Conservation (phyloP, 2,888 invertebrate species). For the Synanthedon vespiformis region DNA sequence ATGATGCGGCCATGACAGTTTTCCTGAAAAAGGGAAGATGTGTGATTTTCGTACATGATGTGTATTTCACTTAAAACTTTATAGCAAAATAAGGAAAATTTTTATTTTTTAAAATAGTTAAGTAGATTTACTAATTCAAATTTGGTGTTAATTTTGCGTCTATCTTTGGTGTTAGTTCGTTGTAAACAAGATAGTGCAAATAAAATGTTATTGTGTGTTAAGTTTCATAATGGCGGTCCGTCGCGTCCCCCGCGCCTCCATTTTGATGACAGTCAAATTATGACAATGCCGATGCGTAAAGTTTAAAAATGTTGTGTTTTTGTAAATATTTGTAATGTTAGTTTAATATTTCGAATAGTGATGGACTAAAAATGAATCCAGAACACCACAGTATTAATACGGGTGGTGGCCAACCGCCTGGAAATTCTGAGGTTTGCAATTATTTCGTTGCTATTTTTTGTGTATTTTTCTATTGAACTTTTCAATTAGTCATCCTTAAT, state of each 20-base stretch:
- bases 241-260: slow-evolving; percentile 76
- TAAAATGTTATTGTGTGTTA: slow-evolving; percentile 65
- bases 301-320: slow-evolving; percentile 56
- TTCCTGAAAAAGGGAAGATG: slow-evolving; percentile 34
- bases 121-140: not conserved
- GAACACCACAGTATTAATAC: slow-evolving; percentile 70
- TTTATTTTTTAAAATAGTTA: not conserved
- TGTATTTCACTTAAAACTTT: not conserved
- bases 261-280: slow-evolving; percentile 74
- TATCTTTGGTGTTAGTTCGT: no score
- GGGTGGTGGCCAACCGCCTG: slow-evolving; percentile 71
- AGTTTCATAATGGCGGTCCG: slow-evolving; percentile 75
- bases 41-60: slow-evolving; percentile 14
- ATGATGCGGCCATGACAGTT: slow-evolving; percentile 40
- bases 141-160: no score
- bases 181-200: slow-evolving; percentile 7
- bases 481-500: slow-evolving; percentile 16
- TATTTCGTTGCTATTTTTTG: slow-evolving; percentile 24
- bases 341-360: slow-evolving; percentile 2
- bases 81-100: not conserved
- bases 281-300: slow-evolving; percentile 64
- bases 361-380: slow-evolving; percentile 59
- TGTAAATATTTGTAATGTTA: slow-evolving; percentile 31
- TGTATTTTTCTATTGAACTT: slow-evolving; percentile 19
- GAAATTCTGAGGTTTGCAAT: slow-evolving; percentile 64